Conservation (phyloP, 2,113 vertebrate genomes). For the Hemicordylus capensis region DNA sequence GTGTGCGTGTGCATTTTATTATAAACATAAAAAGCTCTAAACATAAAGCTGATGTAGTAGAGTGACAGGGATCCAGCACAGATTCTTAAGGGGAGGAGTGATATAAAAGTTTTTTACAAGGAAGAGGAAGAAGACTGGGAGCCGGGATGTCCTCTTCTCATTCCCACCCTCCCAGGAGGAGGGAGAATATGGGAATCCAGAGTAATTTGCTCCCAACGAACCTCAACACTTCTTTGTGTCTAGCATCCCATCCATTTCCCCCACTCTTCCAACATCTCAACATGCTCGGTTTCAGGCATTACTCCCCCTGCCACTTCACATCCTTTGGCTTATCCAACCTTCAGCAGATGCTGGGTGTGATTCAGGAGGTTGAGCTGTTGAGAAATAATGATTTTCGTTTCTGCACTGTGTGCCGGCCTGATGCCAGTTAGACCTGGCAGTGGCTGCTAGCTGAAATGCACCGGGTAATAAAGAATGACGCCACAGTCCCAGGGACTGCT, state of each 20-base stretch:
- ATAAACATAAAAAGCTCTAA: neutral
- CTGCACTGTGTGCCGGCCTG: neutral
- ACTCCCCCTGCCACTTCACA: neutral
- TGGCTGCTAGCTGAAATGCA: conserved; percentile 18
- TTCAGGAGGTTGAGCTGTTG: conserved; percentile 22
- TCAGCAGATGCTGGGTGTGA: conserved; percentile 28
- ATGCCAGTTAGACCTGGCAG: conserved; percentile 56
- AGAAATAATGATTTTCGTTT: conserved; percentile 35
- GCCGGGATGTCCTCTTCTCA: accelerated
- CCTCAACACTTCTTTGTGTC: too few species aligned
- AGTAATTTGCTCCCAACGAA: neutral
- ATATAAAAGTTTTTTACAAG: neutral
- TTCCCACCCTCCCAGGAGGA: accelerated
- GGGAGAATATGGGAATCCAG: accelerated
- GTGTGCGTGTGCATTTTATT: neutral
- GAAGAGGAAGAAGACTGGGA: neutral
- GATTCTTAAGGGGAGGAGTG: neutral
- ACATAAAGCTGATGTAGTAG: neutral
- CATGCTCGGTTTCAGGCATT: neutral
- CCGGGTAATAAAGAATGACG: conserved; percentile 22
- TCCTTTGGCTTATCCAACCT: accelerated
- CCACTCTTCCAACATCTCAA: neutral
- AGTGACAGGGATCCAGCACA: neutral
- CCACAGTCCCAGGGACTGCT: conserved; percentile 41
- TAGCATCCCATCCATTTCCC: neutral